These are phyloP conservation scores for Platypus cylindrus DNA, from an alignment of 2,888 invertebrate genomes.

Conservation along the genomic window DNA sequence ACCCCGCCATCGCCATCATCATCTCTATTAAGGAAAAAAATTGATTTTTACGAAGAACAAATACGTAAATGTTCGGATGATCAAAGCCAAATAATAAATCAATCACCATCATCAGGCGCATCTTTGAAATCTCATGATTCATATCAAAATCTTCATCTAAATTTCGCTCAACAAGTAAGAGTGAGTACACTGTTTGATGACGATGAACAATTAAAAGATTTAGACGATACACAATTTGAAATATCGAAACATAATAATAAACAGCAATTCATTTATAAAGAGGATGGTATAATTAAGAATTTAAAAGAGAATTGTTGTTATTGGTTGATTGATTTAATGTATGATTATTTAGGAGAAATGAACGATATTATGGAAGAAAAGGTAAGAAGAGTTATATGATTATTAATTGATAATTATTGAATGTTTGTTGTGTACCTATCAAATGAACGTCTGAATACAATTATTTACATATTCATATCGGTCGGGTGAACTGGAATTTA, in stretches of 20 bases:
- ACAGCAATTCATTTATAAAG: background rate
- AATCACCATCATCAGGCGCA: background rate
- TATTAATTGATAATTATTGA: too few species aligned
- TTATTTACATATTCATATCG: too few species aligned
- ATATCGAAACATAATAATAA: background rate
- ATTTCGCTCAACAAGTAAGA: constrained; percentile 8
- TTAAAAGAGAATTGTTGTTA: constrained; percentile 5
- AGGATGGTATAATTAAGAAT: background rate
- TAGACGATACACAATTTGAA: background rate
- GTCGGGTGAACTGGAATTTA: too few species aligned
- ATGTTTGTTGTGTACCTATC: too few species aligned
- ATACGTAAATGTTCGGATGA: background rate
- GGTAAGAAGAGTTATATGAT: too few species aligned
- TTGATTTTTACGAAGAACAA: background rate
- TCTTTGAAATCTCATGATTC: background rate
- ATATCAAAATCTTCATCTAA: constrained; percentile 2
- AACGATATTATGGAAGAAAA: constrained; percentile 12
- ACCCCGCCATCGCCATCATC: too few species aligned
- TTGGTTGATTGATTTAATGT: constrained; percentile 9
- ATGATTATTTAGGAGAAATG: constrained; percentile 7
- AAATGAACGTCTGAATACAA: too few species aligned
- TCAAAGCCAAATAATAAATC: background rate
- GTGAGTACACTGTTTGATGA: constrained; percentile 7
- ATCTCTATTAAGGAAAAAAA: too few species aligned
- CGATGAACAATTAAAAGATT: background rate